Evolutionary conservation across 1,140 invertebrate species (phyloP).

Genomic region (Trialeurodes vaporariorum): DNA sequence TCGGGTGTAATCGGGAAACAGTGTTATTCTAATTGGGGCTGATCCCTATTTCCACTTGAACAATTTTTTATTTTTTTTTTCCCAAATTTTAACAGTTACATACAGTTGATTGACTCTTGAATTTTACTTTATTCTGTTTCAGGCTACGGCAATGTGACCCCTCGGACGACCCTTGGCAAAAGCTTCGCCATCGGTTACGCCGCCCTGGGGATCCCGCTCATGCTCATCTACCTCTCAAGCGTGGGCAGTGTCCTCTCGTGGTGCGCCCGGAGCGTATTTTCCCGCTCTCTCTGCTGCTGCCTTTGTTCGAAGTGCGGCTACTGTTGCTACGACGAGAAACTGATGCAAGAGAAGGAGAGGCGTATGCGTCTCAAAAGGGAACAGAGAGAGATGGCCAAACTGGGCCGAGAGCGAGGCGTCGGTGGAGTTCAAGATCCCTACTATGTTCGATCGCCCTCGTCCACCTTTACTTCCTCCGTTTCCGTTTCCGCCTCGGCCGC

Average conservation of each 20-base stretch:
- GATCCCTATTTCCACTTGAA: too few relatives aligned
- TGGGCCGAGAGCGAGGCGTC: constrained; percentile 36
- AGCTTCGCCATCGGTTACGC: constrained; percentile 81
- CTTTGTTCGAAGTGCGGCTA: constrained; percentile 73
- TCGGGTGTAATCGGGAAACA: too few relatives aligned
- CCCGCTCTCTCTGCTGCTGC: constrained; percentile 66
- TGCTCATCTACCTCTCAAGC: constrained; percentile 74
- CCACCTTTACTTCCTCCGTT: constrained; percentile 18
- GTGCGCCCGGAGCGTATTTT: constrained; percentile 77
- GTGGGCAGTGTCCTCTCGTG: constrained; percentile 69
- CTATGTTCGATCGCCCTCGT: constrained; percentile 44
- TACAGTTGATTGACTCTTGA: too few relatives aligned
- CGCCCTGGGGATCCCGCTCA: constrained; percentile 78
- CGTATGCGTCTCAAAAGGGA: constrained; percentile 63
- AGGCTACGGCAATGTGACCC: constrained; percentile 83
- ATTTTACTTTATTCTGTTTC: constrained; percentile 22
- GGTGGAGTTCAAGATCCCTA: constrained; percentile 62
- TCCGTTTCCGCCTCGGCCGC: constrained; percentile 33
- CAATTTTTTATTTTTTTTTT: too few relatives aligned
- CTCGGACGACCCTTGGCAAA: constrained; percentile 53
- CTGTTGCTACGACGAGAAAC: constrained; percentile 69
- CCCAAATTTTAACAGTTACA: too few relatives aligned
- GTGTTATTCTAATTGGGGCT: too few relatives aligned
- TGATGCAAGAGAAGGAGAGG: constrained; percentile 62
- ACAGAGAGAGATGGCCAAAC: constrained; percentile 54